A percentile compares a stretch with the other conserved stretches of the same genome.
phyloP scores from a whole-genome alignment of 1,140 invertebrate genomes.

The Chymomyza costata region DNA sequence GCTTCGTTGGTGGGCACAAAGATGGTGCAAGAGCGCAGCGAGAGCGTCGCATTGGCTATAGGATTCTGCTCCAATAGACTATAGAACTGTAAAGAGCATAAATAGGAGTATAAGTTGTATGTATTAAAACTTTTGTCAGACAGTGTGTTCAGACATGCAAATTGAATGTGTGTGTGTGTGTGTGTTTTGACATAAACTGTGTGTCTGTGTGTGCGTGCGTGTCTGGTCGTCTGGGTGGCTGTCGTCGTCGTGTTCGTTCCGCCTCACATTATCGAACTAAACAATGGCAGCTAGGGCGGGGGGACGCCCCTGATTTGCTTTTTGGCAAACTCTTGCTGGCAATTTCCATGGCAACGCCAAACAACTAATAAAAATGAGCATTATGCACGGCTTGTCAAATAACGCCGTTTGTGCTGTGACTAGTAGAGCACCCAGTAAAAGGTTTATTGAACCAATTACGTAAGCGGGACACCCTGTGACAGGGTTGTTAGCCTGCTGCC shows the following conservation, averaged over 20 bases:
- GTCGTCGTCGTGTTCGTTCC: too few relatives aligned
- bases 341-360: slow-evolving; percentile 58
- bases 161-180: slow-evolving; percentile 1
- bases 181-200: slow-evolving; percentile 3
- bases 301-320: slow-evolving; percentile 3
- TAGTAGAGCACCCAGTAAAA: slow-evolving; percentile 26
- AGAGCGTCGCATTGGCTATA: slow-evolving; percentile 81
- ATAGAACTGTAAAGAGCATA: slow-evolving; percentile 82
- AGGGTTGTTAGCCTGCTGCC: slow-evolving; percentile 13
- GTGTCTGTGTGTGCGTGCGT: not conserved
- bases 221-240: not conserved
- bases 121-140: slow-evolving; percentile 20
- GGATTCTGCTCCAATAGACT: slow-evolving; percentile 81
- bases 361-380: slow-evolving; percentile 45
- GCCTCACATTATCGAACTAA: slow-evolving; percentile 27
- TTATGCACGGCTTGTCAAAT: slow-evolving; percentile 31
- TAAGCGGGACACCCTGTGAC: slow-evolving; percentile 29
- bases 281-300: slow-evolving; percentile 6
- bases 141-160: slow-evolving; percentile 25
- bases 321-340: slow-evolving; percentile 39
- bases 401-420: too few relatives aligned
- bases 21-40: slow-evolving; percentile 82
- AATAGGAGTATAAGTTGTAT: slow-evolving; percentile 31
- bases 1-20: slow-evolving; percentile 88
- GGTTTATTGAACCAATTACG: slow-evolving; percentile 71